A percentile compares a stretch with the other conserved stretches of the same genome.
These are phyloP conservation scores for Sylvilagus bachmani DNA, from an alignment of 2,113 vertebrate genomes.

Conservation along the genomic window DNA sequence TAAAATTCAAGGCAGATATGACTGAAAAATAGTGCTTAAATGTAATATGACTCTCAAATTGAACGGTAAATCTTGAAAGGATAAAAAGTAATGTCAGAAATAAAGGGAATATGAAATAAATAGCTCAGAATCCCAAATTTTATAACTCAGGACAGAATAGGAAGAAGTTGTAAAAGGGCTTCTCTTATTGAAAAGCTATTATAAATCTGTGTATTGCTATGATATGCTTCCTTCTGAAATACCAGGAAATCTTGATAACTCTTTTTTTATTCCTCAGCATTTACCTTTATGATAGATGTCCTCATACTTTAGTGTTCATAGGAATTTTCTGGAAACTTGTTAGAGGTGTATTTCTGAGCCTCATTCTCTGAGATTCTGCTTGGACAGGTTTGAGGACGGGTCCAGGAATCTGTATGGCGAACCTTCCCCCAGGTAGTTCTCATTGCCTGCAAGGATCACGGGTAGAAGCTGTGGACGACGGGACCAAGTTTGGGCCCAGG, in stretches of 20 bases:
- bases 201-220: neutral
- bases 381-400: neutral
- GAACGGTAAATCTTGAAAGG: slow-evolving; percentile 6
- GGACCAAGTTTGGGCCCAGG: neutral
- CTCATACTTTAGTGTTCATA: neutral
- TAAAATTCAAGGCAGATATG: slow-evolving; percentile 25
- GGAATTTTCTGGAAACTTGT: neutral
- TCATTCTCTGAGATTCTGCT: neutral
- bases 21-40: slow-evolving; percentile 12
- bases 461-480: neutral
- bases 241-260: neutral
- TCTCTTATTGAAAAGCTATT: slow-evolving; percentile 4
- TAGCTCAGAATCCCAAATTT: neutral
- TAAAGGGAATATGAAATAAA: slow-evolving; percentile 11
- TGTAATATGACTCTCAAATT: neutral
- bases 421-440: neutral
- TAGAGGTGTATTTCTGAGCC: neutral
- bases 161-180: neutral
- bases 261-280: neutral
- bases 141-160: neutral
- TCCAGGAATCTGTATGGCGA: neutral
- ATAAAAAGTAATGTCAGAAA: slow-evolving; percentile 38
- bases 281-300: neutral
- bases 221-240: neutral
- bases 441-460: neutral